A percentile compares a stretch with the other conserved stretches of the same genome.
These are phyloP conservation scores for Carapus acus DNA, from an alignment of 2,797 vertebrate species.

Conservation along the genomic window DNA sequence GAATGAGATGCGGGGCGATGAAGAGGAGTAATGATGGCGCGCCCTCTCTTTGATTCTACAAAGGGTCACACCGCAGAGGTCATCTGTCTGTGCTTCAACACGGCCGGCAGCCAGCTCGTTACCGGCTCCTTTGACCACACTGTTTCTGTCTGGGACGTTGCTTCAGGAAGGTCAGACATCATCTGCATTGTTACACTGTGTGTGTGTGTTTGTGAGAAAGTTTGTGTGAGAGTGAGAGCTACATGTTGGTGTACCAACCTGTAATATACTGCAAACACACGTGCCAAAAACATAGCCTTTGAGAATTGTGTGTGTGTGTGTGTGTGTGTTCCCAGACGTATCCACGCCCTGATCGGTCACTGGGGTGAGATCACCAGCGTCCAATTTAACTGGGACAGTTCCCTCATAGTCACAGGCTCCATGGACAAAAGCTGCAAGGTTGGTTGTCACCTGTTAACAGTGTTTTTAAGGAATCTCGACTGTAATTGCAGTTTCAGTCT, in stretches of 20 bases:
- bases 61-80: conserved; percentile 93
- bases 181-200: not conserved
- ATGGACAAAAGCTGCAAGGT: conserved; percentile 95
- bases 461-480: no score
- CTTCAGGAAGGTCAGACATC: conserved; percentile 79
- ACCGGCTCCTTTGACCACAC: conserved; percentile 93
- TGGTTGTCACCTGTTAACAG: conserved; percentile 30
- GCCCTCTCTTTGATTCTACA: conserved; percentile 24
- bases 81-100: conserved; percentile 86
- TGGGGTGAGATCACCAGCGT: conserved; percentile 86
- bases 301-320: not conserved
- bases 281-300: no score
- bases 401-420: conserved; percentile 84
- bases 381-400: conserved; percentile 90
- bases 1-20: not conserved
- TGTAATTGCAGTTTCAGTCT: no score
- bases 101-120: conserved; percentile 80
- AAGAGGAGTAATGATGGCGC: not conserved
- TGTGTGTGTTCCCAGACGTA: conserved; percentile 64
- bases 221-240: no score
- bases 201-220: no score
- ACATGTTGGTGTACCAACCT: no score
- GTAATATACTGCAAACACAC: no score
- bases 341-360: conserved; percentile 82
- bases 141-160: conserved; percentile 84